Base-by-base conservation (phyloP, 2,113 vertebrate species). In the Zapus hudsonius region DNA sequence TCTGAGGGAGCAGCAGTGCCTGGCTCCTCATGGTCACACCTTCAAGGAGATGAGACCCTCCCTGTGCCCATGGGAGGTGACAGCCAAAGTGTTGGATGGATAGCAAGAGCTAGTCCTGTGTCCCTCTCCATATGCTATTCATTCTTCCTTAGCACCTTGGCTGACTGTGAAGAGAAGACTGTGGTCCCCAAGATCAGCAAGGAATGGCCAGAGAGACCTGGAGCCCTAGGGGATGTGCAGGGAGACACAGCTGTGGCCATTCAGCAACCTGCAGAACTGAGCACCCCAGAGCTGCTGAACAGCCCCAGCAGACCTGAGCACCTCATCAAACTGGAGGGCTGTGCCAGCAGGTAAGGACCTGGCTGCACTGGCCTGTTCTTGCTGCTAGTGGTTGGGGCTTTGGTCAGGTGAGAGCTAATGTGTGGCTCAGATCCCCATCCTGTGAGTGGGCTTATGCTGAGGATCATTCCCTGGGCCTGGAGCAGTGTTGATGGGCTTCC, bases 331-430 rank as follows among this genome's bases (percentile, higher is more conserved):
- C 47, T 67, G 52, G 89, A 96, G 12, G 47, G 10, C 57, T 19
- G 23, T 10, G 16, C 7, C 20, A 69, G 42, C 95, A 95, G 91
- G 95, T 95, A 82, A 92, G 91, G 8, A 27, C 22, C 66, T 4
- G 29, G 5, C 19, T 55, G 3, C 7, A 27, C 80, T 17, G 36
- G 19, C 16, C 57, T 40, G 15, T 59, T n/a, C n/a, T n/a, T 86
- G 64, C 23, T 47, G 55, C 3, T 67, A 44, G 36, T 19, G 61
- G 31, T 15, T 7, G 1, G 78, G 11, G 10, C 36, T 84, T 81
- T 36, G 84, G 15, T 59, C 44, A 59, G 61, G 7, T 52, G 15
- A 23, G 63, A 64, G 9, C 78, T n/a, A 64, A 33, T 69, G 52
- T 38, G 40, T 61, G n/a, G 47, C 52, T 61, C n/a, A 33, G 8